phyloP scores from a whole-genome alignment of 1,140 invertebrate species.

The Agrilus planipennis region DNA sequence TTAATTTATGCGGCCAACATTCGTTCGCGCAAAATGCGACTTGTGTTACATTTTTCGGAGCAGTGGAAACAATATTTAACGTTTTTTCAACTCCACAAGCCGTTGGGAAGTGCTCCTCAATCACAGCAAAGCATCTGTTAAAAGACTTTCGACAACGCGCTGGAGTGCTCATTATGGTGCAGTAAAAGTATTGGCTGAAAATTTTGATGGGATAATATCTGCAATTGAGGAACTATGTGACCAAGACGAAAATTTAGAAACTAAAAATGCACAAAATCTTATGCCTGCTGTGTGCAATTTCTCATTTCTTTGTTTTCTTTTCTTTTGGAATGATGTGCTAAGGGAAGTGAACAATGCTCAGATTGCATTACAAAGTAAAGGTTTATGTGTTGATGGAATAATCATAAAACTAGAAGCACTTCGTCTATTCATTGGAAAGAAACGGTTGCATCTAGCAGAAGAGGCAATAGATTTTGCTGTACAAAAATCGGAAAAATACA shows the following conservation, averaged over 20 bases:
- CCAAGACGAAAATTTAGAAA: conserved; percentile 7
- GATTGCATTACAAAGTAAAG: conserved; percentile 10
- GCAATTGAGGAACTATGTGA: conserved; percentile 11
- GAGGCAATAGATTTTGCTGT: conserved; percentile 12
- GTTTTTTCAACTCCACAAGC: too few relatives aligned
- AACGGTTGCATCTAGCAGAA: too few relatives aligned
- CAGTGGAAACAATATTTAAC: too few relatives aligned
- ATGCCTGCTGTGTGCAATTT: conserved; percentile 12
- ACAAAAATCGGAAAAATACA: conserved; percentile 12
- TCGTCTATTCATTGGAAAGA: background rate
- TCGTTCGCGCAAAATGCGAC: too few relatives aligned
- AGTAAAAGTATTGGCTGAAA: conserved; percentile 10
- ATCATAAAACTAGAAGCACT: conserved; percentile 7
- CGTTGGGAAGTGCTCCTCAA: too few relatives aligned
- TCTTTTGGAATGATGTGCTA: conserved; percentile 11
- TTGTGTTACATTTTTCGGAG: too few relatives aligned
- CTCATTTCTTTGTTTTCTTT: conserved; percentile 14
- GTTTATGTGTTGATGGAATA: conserved; percentile 11
- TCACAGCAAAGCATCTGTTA: too few relatives aligned
- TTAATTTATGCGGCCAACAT: too few relatives aligned
- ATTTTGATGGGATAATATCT: conserved; percentile 7
- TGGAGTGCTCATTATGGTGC: too few relatives aligned
- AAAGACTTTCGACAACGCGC: too few relatives aligned
- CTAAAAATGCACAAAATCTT: conserved; percentile 12
- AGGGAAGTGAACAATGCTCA: too few relatives aligned